Percentiles rank a stretch among this genome's conserved stretches.
These are phyloP conservation scores for Drosophila quinaria DNA, from an alignment of 2,888 invertebrate species.

Conservation along the genomic window DNA sequence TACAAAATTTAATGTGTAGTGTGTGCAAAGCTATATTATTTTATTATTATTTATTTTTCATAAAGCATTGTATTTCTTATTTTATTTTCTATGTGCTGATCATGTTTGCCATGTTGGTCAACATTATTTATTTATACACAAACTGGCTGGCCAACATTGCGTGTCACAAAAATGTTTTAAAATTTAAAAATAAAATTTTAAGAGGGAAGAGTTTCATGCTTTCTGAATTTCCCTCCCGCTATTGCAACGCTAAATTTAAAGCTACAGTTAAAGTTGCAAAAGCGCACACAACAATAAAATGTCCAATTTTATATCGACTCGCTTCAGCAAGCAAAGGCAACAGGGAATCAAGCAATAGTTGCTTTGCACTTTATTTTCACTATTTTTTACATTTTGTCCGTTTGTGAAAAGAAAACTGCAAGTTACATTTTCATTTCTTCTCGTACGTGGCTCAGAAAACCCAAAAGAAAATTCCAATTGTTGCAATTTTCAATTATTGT, in stretches of 20 bases:
- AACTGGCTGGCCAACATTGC: slow-evolving; percentile 53
- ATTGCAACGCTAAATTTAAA: slow-evolving; percentile 28
- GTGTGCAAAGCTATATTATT: slow-evolving; percentile 13
- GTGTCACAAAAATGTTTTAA: slow-evolving; percentile 61
- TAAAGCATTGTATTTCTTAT: slow-evolving; percentile 46
- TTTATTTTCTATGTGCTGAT: slow-evolving; percentile 49
- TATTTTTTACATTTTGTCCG: slow-evolving; percentile 6
- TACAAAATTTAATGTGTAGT: not conserved
- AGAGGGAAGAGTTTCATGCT: not conserved
- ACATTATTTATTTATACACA: slow-evolving; percentile 56
- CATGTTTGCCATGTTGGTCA: slow-evolving; percentile 36
- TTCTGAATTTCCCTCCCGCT: not conserved
- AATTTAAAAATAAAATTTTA: slow-evolving; percentile 41
- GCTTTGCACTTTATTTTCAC: slow-evolving; percentile 37
- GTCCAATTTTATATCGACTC: slow-evolving; percentile 51
- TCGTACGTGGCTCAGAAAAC: slow-evolving; percentile 52
- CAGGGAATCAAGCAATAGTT: slow-evolving; percentile 40
- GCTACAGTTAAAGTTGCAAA: slow-evolving; percentile 29
- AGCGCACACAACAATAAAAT: slow-evolving; percentile 46
- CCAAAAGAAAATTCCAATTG: slow-evolving; percentile 65
- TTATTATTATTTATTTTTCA: slow-evolving; percentile 23
- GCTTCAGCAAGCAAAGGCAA: slow-evolving; percentile 39
- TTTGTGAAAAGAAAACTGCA: slow-evolving; percentile 3
- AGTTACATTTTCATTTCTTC: slow-evolving; percentile 44
- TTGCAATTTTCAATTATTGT: slow-evolving; percentile 81